Percentiles rank a stretch among this genome's conserved stretches.
Evolutionary conservation across 1,140 invertebrate genomes (phyloP).

Genomic region (Drosophila punjabiensis): DNA sequence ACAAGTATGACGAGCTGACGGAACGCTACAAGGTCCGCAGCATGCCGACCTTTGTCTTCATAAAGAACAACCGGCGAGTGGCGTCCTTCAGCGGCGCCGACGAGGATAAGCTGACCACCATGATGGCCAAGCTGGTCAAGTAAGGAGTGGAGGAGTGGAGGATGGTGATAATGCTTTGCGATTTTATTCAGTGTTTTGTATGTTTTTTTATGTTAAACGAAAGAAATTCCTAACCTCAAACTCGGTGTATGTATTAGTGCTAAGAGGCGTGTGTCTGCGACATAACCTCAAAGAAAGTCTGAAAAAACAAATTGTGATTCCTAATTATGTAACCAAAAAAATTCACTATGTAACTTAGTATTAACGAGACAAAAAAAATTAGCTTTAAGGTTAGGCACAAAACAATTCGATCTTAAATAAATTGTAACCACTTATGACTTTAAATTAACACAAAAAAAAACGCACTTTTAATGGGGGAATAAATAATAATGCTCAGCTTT

Average conservation of each 20-base stretch:
- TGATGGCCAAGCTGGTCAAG: constrained; percentile 50
- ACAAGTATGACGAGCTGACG: constrained; percentile 56
- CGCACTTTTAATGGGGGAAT: neutral
- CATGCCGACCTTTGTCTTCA: constrained; percentile 69
- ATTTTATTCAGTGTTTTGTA: neutral
- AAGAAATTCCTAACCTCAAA: constrained; percentile 9
- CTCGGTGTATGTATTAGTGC: constrained; percentile 6
- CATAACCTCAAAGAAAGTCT: constrained; percentile 15
- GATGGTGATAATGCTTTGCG: neutral
- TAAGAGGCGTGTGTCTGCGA: constrained; percentile 25
- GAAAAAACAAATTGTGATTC: neutral
- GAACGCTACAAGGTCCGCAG: constrained; percentile 46
- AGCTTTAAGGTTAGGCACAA: constrained; percentile 17
- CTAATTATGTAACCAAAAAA: neutral
- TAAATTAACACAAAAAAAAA: neutral
- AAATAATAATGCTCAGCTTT: neutral
- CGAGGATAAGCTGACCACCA: constrained; percentile 51
- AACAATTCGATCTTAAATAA: constrained; percentile 28
- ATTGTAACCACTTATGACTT: constrained; percentile 26
- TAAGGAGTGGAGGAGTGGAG: neutral
- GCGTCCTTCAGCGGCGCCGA: constrained; percentile 50
- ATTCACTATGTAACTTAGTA: neutral
- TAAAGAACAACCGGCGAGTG: constrained; percentile 31
- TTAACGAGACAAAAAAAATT: neutral
- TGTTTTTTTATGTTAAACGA: constrained; percentile 14